These are phyloP conservation scores for Polylopha cassiicola DNA, from an alignment of 2,888 invertebrate species.

Conservation along the genomic window DNA sequence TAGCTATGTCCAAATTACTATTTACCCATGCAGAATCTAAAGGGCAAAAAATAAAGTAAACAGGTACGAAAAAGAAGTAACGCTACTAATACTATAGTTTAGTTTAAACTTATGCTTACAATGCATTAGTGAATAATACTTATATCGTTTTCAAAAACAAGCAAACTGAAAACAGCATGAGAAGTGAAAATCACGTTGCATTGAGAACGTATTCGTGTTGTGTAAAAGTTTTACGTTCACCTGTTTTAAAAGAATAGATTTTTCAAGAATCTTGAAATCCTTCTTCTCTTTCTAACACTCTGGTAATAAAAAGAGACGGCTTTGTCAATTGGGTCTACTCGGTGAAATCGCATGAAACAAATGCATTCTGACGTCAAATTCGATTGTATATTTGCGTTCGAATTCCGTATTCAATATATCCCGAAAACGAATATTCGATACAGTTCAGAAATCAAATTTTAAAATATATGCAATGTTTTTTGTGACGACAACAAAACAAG, in stretches of 20 bases:
- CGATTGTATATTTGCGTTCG: constrained; percentile 20
- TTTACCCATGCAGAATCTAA: too few species aligned
- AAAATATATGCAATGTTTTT: constrained; percentile 9
- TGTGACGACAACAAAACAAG: too few species aligned
- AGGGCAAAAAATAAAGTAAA: too few species aligned
- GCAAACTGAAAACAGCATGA: too few species aligned
- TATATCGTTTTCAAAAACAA: not conserved
- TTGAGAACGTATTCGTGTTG: too few species aligned
- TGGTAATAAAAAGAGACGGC: constrained; percentile 1
- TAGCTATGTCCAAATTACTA: too few species aligned
- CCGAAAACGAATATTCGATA: constrained; percentile 18
- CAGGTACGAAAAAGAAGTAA: too few species aligned
- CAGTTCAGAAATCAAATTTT: constrained; percentile 16
- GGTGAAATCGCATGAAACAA: constrained; percentile 20
- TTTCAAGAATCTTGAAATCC: not conserved
- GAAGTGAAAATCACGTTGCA: too few species aligned
- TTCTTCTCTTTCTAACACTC: constrained; percentile 3
- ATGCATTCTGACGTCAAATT: constrained; percentile 18
- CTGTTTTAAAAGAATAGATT: not conserved
- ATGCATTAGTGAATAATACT: not conserved
- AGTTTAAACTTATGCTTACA: not conserved
- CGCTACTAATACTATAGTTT: too few species aligned
- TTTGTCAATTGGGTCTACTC: constrained; percentile 15
- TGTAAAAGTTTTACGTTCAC: not conserved
- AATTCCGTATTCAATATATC: constrained; percentile 18